Conservation (phyloP, 2,797 vertebrate genomes). For the Ctenochaetus hawaiiensis region DNA sequence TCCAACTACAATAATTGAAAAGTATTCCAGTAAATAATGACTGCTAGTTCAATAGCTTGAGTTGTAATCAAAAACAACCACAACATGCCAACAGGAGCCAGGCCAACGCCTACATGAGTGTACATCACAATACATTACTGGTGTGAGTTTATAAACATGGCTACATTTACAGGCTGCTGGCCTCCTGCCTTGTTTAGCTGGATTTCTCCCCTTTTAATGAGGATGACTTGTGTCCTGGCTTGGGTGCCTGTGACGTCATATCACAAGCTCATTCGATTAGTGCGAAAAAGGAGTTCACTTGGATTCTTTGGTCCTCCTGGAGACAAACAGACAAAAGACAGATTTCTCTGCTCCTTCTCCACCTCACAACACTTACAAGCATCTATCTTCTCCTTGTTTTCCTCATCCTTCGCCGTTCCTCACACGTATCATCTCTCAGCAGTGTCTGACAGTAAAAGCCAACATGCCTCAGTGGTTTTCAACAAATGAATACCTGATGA, state of each 20-base stretch:
- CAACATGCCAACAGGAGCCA: no score
- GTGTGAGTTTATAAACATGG: conserved; percentile 9
- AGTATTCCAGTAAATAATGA: no score
- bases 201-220: conserved; percentile 3
- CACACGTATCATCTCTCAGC: conserved; percentile 12
- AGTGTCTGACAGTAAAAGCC: conserved; percentile 19
- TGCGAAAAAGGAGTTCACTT: conserved; percentile 36
- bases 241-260: conserved; percentile 47
- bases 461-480: conserved; percentile 23
- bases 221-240: conserved; percentile 17
- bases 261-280: conserved; percentile 46
- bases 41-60: no score
- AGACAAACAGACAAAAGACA: conserved; percentile 14
- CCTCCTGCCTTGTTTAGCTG: conserved; percentile 21
- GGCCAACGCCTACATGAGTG: not conserved
- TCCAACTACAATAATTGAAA: no score
- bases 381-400: conserved; percentile 8
- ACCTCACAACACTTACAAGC: not conserved
- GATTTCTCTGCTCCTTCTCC: conserved; percentile 24
- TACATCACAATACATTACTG: conserved; percentile 7
- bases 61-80: no score
- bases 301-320: conserved; percentile 17
- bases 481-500: conserved; percentile 32
- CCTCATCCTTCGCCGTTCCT: conserved; percentile 14
- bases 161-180: conserved; percentile 34